Percentiles rank a stretch among this genome's conserved stretches.
phyloP scores from a whole-genome alignment of 2,797 vertebrate genomes.

The Cossypha dichroa region DNA sequence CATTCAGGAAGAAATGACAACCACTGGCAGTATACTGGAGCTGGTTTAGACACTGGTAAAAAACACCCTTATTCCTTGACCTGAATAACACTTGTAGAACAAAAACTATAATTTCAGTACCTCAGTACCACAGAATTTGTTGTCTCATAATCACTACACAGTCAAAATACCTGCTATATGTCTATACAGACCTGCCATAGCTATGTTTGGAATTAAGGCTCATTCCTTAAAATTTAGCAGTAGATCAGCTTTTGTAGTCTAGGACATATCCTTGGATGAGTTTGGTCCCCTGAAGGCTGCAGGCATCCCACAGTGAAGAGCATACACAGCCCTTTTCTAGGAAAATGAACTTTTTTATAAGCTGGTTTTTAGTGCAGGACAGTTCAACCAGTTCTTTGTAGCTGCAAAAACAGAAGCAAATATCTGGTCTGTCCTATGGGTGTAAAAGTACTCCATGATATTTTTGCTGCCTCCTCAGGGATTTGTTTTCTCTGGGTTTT shows the following conservation, averaged over 20 bases:
- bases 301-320: not conserved
- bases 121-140: not conserved
- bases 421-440: not conserved
- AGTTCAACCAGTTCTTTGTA: not conserved
- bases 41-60: not conserved
- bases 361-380: not conserved
- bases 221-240: not conserved
- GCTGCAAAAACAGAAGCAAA: not conserved
- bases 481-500: not conserved
- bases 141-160: not conserved
- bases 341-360: not conserved
- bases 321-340: not conserved
- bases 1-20: not conserved
- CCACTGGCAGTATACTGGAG: not conserved
- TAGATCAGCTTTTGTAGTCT: not conserved
- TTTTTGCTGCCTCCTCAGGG: not conserved
- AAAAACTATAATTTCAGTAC: not conserved
- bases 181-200: not conserved
- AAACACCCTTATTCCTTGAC: not conserved
- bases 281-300: not conserved
- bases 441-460: not conserved
- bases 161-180: not conserved
- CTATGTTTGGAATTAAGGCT: not conserved
- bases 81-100: not conserved
- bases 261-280: not conserved